phyloP scores from a whole-genome alignment of 2,113 vertebrate species.

The Ailurus styani region DNA sequence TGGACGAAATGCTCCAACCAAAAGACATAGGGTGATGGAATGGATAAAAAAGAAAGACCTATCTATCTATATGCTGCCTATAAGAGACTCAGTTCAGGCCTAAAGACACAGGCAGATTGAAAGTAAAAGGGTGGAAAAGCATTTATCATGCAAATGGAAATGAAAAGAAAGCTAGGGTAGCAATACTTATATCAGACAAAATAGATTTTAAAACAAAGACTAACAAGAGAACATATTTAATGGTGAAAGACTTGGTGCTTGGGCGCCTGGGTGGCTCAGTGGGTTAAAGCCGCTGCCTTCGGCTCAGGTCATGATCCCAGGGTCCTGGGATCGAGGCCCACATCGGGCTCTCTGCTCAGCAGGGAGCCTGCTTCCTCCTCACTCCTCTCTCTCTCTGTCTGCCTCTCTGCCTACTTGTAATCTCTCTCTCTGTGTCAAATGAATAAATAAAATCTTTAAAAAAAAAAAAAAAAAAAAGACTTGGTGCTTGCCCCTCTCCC shows the following conservation, averaged over 20 bases:
- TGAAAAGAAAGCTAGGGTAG: not conserved
- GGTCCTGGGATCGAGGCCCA: too few species aligned
- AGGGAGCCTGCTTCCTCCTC: too few species aligned
- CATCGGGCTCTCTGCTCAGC: too few species aligned
- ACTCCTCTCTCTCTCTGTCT: too few species aligned
- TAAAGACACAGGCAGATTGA: not conserved
- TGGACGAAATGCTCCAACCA: not conserved
- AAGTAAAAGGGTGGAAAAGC: not conserved
- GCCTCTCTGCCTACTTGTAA: too few species aligned
- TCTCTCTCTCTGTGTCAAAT: too few species aligned
- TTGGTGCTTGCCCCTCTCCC: not conserved
- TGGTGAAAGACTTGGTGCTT: not conserved
- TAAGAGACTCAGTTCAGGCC: not conserved
- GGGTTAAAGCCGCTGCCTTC: too few species aligned
- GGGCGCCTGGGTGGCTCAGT: too few species aligned
- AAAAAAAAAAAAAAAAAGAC: too few species aligned
- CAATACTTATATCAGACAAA: not conserved
- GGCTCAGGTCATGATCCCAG: too few species aligned
- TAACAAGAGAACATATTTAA: not conserved
- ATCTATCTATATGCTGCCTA: not conserved
- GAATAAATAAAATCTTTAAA: too few species aligned
- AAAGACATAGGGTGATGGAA: not conserved
- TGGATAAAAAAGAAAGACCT: not conserved
- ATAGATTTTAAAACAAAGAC: not conserved
- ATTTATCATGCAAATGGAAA: not conserved